Conservation (phyloP, 2,797 vertebrate genomes). For the Gambelia wislizenii region DNA sequence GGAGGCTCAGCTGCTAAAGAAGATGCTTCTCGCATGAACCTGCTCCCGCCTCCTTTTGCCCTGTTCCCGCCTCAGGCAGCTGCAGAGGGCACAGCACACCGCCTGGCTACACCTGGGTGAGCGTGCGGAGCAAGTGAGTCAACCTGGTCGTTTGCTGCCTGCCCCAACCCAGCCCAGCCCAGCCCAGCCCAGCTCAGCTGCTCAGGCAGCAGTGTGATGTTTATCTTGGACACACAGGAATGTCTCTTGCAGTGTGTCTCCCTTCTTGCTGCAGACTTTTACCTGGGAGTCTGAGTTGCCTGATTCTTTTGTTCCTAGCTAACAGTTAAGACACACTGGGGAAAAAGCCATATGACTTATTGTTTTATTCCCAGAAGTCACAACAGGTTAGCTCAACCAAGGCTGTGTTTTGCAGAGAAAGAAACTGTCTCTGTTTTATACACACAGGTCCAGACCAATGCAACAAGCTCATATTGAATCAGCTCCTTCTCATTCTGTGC, state of each 20-base stretch:
- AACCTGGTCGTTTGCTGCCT: not conserved
- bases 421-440: too few relatives aligned
- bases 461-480: not conserved
- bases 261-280: conserved; percentile 39
- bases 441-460: not conserved
- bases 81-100: not conserved
- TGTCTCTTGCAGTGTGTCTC: conserved; percentile 19
- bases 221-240: conserved; percentile 30
- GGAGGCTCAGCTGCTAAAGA: not conserved
- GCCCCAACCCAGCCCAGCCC: not conserved
- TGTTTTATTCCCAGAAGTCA: not conserved
- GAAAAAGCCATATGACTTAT: not conserved
- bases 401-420: not conserved
- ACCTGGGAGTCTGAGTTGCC: conserved; percentile 9
- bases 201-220: conserved; percentile 34
- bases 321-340: not conserved
- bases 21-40: conserved; percentile 13
- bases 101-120: not conserved
- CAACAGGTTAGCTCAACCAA: not conserved
- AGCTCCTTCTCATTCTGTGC: not conserved
- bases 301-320: not conserved
- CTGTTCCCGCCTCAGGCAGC: conserved; percentile 8
- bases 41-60: conserved; percentile 9
- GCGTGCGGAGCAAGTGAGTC: not conserved
- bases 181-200: conserved; percentile 16